Conservation (phyloP, 2,113 vertebrate species). For the Lepisosteus osseus region DNA sequence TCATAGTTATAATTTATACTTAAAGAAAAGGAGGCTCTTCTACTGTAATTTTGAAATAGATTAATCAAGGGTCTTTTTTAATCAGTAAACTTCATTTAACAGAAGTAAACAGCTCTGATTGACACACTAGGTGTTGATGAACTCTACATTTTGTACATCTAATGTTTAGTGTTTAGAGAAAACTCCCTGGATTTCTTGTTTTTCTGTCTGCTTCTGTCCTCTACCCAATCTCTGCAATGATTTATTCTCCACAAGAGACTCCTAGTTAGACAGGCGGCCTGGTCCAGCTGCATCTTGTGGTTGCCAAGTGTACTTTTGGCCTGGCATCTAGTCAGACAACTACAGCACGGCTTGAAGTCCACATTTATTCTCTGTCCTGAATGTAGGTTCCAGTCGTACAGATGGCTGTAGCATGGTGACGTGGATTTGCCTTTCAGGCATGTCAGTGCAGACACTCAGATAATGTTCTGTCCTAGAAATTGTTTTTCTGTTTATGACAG, state of each 20-base stretch:
- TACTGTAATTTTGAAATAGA: neutral
- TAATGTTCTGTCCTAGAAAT: too few species aligned
- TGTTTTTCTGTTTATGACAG: too few species aligned
- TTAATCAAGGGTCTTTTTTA: too few species aligned
- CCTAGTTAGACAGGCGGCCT: neutral
- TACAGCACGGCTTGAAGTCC: slow-evolving; percentile 11
- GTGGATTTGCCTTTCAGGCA: too few species aligned
- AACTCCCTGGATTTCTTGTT: neutral
- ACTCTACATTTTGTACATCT: neutral
- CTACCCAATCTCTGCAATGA: neutral
- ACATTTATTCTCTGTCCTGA: neutral
- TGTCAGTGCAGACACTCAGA: too few species aligned
- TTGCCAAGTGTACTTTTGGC: slow-evolving; percentile 6
- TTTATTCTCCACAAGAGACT: neutral
- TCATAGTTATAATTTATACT: slow-evolving; percentile 11
- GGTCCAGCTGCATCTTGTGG: neutral
- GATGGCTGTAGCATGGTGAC: too few species aligned
- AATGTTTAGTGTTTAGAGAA: neutral
- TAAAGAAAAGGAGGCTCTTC: neutral
- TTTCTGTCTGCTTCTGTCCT: neutral
- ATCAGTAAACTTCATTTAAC: too few species aligned
- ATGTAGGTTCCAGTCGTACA: neutral
- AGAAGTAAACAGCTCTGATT: too few species aligned
- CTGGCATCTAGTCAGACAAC: slow-evolving; percentile 9
- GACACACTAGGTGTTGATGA: too few species aligned